Evolutionary conservation across 2,113 vertebrate genomes (phyloP), one percentile per base, ranked within the genome.

Genomic region (Miniopterus natalensis): DNA sequence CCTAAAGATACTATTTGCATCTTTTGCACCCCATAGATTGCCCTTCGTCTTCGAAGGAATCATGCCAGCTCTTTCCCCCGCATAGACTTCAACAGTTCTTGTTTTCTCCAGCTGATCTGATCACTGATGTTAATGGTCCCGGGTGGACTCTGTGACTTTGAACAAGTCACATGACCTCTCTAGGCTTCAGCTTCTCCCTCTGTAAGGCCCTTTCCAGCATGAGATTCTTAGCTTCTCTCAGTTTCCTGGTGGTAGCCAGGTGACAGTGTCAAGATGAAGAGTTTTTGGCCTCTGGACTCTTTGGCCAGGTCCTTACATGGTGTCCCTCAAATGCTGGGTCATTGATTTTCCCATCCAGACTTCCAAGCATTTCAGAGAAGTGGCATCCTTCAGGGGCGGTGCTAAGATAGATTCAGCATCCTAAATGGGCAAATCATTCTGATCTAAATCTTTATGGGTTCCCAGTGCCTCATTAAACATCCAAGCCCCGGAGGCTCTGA

Each of bases 401-500:
- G 47, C 27, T 65, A 40, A 95, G 45, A 93, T 59, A 80, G 66
- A 80, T 23, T 36, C 21, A 11, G 71, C 87, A 92, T 79, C 91
- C 63, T 88, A 85, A 95, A 88, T 57, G 65, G 70, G 75, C 57
- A 92, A 92, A 92, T 96, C 97, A 96, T 95, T 93, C 89, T 79
- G 65, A 97, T 96, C 88, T 92, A 90, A 97, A 96, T 96, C 91
- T 96, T 96, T 88, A 95, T 59, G 90, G 95, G 90, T 77, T 97
- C 88, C 73, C 73, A 90, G 73, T 70, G 89, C 57, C 96, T 96
- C 96, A 94, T 96, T 97, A 97, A 96, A 95, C 21, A 9, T 36
- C 93, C 59, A 85, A 68, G 53, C 42, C 92, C 79, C 1, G 1
- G 57, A 88, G 81, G 91, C 91, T 86, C 85, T 73, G 85, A 96